phyloP scores from a whole-genome alignment of 2,888 invertebrate genomes.

The Drosophila maculinotata region DNA sequence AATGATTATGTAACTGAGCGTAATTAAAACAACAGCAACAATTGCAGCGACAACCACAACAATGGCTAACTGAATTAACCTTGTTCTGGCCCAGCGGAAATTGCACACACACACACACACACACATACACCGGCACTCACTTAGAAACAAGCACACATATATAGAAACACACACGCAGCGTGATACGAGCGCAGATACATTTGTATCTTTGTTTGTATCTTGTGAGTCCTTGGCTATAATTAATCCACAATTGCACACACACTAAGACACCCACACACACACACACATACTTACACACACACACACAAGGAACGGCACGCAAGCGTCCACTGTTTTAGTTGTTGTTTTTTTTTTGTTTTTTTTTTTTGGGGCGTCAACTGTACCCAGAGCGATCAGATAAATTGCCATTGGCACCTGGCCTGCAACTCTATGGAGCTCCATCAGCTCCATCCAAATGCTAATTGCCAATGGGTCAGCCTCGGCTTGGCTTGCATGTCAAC shows the following conservation, averaged over 20 bases:
- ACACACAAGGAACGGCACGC: slow-evolving; percentile 50
- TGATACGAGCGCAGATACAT: slow-evolving; percentile 47
- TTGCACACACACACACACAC: slow-evolving; percentile 54
- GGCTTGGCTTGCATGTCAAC: slow-evolving; percentile 70
- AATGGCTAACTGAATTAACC: slow-evolving; percentile 77
- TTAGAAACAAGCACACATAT: slow-evolving; percentile 36
- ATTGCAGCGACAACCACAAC: slow-evolving; percentile 35
- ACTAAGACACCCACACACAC: slow-evolving; percentile 22
- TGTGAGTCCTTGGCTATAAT: slow-evolving; percentile 78
- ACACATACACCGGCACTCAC: slow-evolving; percentile 42
- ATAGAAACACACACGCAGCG: slow-evolving; percentile 14
- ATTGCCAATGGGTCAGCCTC: slow-evolving; percentile 75
- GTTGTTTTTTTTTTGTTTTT: background rate
- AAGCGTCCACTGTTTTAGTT: slow-evolving; percentile 44
- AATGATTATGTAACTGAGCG: slow-evolving; percentile 69
- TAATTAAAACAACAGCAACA: slow-evolving; percentile 61
- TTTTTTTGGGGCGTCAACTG: slow-evolving; percentile 51
- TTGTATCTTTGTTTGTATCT: slow-evolving; percentile 77
- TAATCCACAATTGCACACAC: slow-evolving; percentile 74
- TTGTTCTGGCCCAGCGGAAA: slow-evolving; percentile 75
- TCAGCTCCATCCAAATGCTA: slow-evolving; percentile 69
- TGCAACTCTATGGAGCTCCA: slow-evolving; percentile 26
- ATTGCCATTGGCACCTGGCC: slow-evolving; percentile 65
- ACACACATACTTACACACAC: slow-evolving; percentile 13
- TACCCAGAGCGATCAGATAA: slow-evolving; percentile 63